A percentile compares a stretch with the other conserved stretches of the same genome.
These are phyloP conservation scores for Xenopus laevis DNA, from an alignment of 2,113 vertebrate species.

Conservation along the genomic window DNA sequence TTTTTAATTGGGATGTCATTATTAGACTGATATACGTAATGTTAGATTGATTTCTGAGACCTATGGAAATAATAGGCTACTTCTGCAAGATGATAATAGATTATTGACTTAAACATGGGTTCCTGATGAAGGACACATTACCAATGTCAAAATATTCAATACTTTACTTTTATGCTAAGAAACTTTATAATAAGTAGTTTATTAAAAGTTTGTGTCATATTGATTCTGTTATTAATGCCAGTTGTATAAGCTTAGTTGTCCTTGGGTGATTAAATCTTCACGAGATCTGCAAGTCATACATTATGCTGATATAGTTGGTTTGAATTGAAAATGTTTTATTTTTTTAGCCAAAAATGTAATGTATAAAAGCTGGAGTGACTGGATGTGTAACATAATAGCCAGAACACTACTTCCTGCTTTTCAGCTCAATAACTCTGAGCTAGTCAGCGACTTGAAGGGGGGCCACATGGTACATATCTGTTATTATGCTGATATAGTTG, in stretches of 20 bases:
- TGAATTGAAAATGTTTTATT: not conserved
- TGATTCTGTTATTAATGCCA: conserved; percentile 78
- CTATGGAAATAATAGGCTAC: conserved; percentile 72
- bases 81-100: conserved; percentile 81
- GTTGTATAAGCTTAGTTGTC: conserved; percentile 72
- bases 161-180: conserved; percentile 68
- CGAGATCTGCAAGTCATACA: conserved; percentile 39
- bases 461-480: no score
- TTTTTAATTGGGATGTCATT: conserved; percentile 80
- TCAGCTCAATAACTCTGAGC: no score
- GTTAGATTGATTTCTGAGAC: conserved; percentile 73
- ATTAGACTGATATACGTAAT: conserved; percentile 74
- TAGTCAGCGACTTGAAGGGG: no score
- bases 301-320: not conserved
- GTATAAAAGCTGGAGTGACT: no score
- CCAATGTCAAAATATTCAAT: conserved; percentile 75
- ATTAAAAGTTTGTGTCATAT: conserved; percentile 69
- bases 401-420: no score
- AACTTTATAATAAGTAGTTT: conserved; percentile 68
- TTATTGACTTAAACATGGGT: conserved; percentile 71
- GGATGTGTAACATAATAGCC: no score
- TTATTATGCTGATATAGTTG: no score
- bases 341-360: no score
- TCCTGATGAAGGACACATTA: conserved; percentile 73
- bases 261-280: conserved; percentile 64